Evolutionary conservation across 2,113 vertebrate species (phyloP), one percentile per base, ranked within the genome.

Genomic region (Fregetta grallaria): DNA sequence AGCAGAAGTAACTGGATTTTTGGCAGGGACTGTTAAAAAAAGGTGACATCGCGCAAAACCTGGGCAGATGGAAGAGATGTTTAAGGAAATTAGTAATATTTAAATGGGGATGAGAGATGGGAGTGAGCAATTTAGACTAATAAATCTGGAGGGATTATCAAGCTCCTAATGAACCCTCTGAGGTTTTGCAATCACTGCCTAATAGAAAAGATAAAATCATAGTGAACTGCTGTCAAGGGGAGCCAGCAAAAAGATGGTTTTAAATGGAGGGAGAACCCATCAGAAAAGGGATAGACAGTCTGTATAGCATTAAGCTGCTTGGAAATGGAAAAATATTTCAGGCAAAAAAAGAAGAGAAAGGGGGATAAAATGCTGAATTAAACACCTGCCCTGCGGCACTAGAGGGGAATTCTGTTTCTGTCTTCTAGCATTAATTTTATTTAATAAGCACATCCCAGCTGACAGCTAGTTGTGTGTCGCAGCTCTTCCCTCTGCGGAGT

Each of bases 101-200:
- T 97, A 93, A 97, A 97, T 90, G 89, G 88, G 82, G 45, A 90
- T 59, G 88, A 92, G 92, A 94, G 95, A 97, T 82, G 79, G 90
- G 93, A 97, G 90, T 52, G 92, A 94, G 93, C 84, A 59, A 85
- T 97, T 96, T 95, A 96, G 96, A 44, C 91, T 98, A 96, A 98
- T 98, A 98, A 98, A 98, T 98, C 97, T 97, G 95, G 92, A 95
- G 96, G 97, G 96, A 97, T 98, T 97, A 98, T 96, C 96, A 94
- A 91, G 94, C 94, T 91, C 61, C 96, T 98, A 98, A 98, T 97
- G 97, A 98, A 97, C 94, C 96, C 96, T 94, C 93, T 71, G 97
- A 97, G 97, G 78, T 94, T 97, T 93, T 77, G 83, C 95, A 96
- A 89, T 97, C 88, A 59, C 92, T 95, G 95, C 94, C 93, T 97